A percentile compares a stretch with the other conserved stretches of the same genome.
Evolutionary conservation across 1,140 invertebrate genomes (phyloP).

Genomic region (Mamestra configurata): DNA sequence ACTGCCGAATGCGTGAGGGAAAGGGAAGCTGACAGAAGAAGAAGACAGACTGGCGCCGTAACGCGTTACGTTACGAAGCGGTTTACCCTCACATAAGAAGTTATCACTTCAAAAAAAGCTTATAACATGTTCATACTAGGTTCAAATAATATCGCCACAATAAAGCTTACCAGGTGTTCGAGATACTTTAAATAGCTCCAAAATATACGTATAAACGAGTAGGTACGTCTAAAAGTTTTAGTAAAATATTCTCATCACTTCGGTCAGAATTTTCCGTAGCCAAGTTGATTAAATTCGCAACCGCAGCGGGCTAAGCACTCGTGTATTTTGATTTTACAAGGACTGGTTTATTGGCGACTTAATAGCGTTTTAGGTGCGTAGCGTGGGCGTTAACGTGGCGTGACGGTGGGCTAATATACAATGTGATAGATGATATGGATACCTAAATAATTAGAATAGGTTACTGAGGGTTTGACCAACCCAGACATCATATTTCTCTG

Average conservation of each 20-base stretch:
- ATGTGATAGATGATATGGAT: background rate
- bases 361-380: background rate
- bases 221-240: background rate
- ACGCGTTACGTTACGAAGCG: too few species aligned
- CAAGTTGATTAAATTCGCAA: conserved; percentile 21
- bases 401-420: background rate
- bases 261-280: background rate
- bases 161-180: background rate
- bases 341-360: background rate
- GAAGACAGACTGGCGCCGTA: too few species aligned
- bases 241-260: conserved; percentile 21
- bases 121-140: background rate
- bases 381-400: conserved; percentile 5
- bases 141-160: background rate
- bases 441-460: background rate
- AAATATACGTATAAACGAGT: background rate
- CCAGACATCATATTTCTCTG: background rate
- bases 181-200: background rate
- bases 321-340: conserved; percentile 17
- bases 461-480: background rate
- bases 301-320: background rate
- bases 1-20: too few species aligned
- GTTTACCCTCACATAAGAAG: too few species aligned
- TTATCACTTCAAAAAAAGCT: too few species aligned
- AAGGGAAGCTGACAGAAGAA: too few species aligned